A percentile compares a stretch with the other conserved stretches of the same genome.
phyloP scores from a whole-genome alignment of 2,113 vertebrate species.

The Nematolebias whitei region DNA sequence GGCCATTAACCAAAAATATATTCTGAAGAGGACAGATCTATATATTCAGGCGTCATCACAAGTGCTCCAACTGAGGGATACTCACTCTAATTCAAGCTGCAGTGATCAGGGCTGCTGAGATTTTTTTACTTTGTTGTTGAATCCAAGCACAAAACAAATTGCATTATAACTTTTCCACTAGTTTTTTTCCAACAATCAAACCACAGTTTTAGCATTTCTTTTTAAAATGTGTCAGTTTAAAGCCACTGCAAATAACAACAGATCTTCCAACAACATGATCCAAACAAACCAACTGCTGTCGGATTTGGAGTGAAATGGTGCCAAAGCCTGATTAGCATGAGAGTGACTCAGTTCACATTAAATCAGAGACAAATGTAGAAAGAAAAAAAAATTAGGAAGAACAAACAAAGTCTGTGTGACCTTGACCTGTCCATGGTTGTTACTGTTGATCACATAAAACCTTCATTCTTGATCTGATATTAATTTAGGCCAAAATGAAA shows the following conservation, averaged over 20 bases:
- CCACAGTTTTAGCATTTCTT: not conserved
- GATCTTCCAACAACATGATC: not conserved
- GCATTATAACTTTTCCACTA: not conserved
- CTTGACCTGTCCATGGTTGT: not conserved
- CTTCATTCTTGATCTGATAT: too few species aligned
- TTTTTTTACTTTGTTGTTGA: not conserved
- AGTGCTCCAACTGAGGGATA: not conserved
- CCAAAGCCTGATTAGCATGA: not conserved
- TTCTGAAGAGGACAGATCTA: constrained; percentile 7
- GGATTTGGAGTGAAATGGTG: not conserved
- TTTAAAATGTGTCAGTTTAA: not conserved
- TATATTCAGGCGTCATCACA: constrained; percentile 5
- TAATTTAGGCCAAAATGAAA: too few species aligned
- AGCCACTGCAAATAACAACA: not conserved
- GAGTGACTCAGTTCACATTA: not conserved
- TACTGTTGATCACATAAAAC: too few species aligned
- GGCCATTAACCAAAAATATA: constrained; percentile 19
- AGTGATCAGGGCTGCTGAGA: not conserved
- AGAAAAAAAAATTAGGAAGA: not conserved
- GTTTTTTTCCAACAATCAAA: not conserved
- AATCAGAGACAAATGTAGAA: not conserved
- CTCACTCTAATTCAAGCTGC: not conserved
- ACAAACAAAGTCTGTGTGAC: not conserved
- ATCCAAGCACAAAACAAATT: constrained; percentile 1
- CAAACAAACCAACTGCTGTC: constrained; percentile 2